phyloP scores from a whole-genome alignment of 2,113 vertebrate species.

The Pseudorectes ferrugineus region DNA sequence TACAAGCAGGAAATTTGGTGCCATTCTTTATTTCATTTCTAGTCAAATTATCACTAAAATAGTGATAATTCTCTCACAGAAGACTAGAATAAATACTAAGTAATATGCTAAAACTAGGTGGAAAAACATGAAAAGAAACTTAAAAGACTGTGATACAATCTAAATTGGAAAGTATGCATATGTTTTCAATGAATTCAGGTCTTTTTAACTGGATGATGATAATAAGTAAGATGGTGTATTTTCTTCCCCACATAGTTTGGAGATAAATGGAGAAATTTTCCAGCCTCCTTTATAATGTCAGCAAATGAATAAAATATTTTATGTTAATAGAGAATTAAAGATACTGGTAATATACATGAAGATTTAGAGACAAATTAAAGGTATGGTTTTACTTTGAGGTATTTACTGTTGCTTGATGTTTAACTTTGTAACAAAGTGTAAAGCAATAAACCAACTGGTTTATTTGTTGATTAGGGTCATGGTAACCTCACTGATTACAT shows the following conservation, averaged over 20 bases:
- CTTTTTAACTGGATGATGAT: neutral
- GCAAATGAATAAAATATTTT: neutral
- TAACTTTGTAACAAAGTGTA: neutral
- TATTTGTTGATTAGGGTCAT: slow-evolving; percentile 55
- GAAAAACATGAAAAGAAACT: neutral
- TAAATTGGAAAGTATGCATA: neutral
- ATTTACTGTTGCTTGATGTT: neutral
- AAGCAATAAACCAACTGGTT: neutral
- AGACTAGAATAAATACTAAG: neutral
- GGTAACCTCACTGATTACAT: slow-evolving; percentile 27
- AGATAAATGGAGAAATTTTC: neutral
- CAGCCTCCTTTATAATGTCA: neutral
- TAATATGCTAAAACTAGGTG: neutral
- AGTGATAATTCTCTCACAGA: neutral
- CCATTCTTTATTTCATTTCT: neutral
- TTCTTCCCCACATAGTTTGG: neutral
- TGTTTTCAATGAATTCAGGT: neutral
- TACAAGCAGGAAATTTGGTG: neutral
- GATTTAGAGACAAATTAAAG: neutral
- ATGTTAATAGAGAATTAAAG: neutral
- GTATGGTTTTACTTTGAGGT: neutral
- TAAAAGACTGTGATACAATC: neutral
- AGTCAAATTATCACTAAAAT: neutral
- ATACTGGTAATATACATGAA: neutral
- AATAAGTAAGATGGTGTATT: neutral